Conservation (phyloP, 92 coral and sea anemone species). For the Zoanthus gigantus region DNA sequence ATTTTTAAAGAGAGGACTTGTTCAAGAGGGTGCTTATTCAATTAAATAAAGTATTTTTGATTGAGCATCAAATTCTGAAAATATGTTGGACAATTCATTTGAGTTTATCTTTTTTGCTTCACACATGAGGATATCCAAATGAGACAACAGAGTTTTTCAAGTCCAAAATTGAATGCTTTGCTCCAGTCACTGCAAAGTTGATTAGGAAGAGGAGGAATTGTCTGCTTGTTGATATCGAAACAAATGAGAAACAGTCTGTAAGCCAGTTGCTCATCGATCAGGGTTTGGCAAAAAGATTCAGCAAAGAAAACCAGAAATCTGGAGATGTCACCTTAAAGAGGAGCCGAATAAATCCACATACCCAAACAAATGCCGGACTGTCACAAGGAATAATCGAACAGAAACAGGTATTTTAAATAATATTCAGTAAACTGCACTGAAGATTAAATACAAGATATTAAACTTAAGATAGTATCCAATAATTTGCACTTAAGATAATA, state of each 20-base stretch:
- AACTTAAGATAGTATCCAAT: too few relatives aligned
- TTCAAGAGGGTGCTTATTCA: too few relatives aligned
- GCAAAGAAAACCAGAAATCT: constrained; percentile 18
- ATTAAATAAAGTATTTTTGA: not conserved
- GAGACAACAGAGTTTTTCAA: constrained; percentile 55
- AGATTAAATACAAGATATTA: not conserved
- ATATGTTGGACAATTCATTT: not conserved
- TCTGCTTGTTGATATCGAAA: constrained; percentile 44
- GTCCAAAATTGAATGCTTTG: constrained; percentile 47
- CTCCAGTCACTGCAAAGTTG: constrained; percentile 29
- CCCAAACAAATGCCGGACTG: not conserved
- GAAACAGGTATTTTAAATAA: not conserved
- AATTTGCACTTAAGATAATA: too few relatives aligned
- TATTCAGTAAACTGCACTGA: not conserved
- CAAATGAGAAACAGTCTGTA: constrained; percentile 20
- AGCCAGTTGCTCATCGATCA: constrained; percentile 38
- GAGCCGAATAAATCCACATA: not conserved
- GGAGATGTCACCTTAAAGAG: not conserved
- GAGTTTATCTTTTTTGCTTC: not conserved
- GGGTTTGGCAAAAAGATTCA: constrained; percentile 28
- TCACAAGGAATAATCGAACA: not conserved
- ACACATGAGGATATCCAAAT: constrained; percentile 19
- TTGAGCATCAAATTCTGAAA: not conserved
- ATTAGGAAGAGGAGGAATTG: constrained; percentile 26
- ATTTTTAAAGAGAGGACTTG: too few relatives aligned